Base-by-base conservation (phyloP, 2,113 vertebrate species). In the Ameiurus melas region DNA sequence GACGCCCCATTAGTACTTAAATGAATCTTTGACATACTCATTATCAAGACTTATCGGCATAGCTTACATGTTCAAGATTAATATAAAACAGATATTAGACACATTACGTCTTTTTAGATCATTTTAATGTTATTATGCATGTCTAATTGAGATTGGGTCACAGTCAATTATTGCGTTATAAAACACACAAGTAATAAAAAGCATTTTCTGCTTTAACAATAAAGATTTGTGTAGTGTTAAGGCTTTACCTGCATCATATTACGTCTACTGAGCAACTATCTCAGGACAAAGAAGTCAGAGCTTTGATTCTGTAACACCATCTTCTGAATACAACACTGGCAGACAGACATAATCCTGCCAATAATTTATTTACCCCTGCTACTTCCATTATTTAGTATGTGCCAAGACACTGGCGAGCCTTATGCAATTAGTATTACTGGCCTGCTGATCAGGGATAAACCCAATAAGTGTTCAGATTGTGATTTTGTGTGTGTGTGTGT, bases 391-490 rank as follows among this genome's bases (percentile, higher is more conserved):
- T 92, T 93, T 82, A 91, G 92, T 90, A 91, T 79, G 89, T 43
- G 60, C 82, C 53, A 80, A 89, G 88, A 85, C 51, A 79, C 84
- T 84, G 86, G 47, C 70, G 58, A 83, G 80, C 79, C 64, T 85
- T 80, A 66, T 85, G 43, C 88, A 88, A 89, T 90, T 92, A 91
- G 86, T 84, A 84, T 66, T 51, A 82, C 57, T 86, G 71, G 62
- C 75, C 27, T 53, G 73, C 7, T 86, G 86, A 80, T 82, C 43
- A 39, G 55, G 77, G 57, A 84, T 64, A 87, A 22, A 70, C 85
- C 39, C 89, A 92, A 93, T 92, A 93, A 92, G 93, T 93, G 92
- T 93, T 80, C 84, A 43, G 60, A 58, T 85, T 83, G 88, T 87
- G 1, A 88, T 88, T 90, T 88, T 85, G 88, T 93, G 88, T 88